Base-by-base conservation (phyloP, 1,140 invertebrate genomes). In the Bradysia coprophila region DNA sequence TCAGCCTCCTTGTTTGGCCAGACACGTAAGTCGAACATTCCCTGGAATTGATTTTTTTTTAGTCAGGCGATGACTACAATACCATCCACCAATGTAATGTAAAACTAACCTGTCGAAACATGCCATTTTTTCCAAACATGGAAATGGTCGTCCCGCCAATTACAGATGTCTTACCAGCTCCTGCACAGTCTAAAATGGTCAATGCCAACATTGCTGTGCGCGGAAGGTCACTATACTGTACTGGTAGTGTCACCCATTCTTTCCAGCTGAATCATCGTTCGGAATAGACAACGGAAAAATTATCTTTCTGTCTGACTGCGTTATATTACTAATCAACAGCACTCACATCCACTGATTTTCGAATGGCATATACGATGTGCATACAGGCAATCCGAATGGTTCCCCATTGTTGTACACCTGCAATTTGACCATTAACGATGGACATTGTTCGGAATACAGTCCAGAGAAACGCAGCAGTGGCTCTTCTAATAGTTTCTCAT, bases 171-270 rank as follows among this genome's bases (percentile, higher is more conserved):
- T 85, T 76, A 5, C 79, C 76, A 2, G 90, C 81, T 0, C 89
- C 87, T 41, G 81, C 80, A 56, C 90, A 88, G 60, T 97, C 92
- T 63, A 88, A 93, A 24, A 98, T 75, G 13, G 89, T 95, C 48
- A 98, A 71, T 13, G 82, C 82, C n/a, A 98, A 62, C 43, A 84
- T 71, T 10, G 94, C 80, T 63, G 87, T 84, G 38, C 87, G 65
- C 3, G 92, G 92, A 21, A 98, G 61, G 59, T 98, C 92, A 56
- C 81, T 85, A 61, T 85, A 96, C 53, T 81, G 78, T 9, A 98
- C 68, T 2, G 94, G 94, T 43, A 98, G 62, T 4, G 74, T 80
- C 6, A 98, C 68, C 93, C 94, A 98, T 65, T 99, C 93, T 64
- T 97, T 95, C 94, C 94, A 98, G 59, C 86, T 39, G 21, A 38